Percentiles rank a stretch among this genome's conserved stretches.
These are phyloP conservation scores for Ambastaia sidthimunki DNA, from an alignment of 2,797 vertebrate species.

Conservation along the genomic window DNA sequence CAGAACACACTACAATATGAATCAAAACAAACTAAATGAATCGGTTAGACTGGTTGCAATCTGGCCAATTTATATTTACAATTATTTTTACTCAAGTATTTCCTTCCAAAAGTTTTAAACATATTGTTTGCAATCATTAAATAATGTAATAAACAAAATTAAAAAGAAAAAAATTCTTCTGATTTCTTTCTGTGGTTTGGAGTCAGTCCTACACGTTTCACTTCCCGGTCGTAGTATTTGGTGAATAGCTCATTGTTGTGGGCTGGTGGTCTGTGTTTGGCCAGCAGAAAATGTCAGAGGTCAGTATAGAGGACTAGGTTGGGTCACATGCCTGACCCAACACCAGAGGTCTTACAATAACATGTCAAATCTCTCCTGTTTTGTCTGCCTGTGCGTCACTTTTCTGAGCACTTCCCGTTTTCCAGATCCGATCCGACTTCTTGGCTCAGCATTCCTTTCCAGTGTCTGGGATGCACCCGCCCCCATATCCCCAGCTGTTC, in stretches of 20 bases:
- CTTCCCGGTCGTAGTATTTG: conserved; percentile 29
- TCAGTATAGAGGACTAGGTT: conserved; percentile 66
- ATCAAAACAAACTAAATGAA: neutral
- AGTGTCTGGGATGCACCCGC: conserved; percentile 59
- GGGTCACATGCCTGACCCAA: conserved; percentile 64
- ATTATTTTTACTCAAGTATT: neutral
- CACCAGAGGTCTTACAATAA: conserved; percentile 77
- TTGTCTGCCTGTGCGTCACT: conserved; percentile 37
- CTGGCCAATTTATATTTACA: neutral
- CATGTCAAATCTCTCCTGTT: conserved; percentile 73
- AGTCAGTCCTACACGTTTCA: conserved; percentile 7
- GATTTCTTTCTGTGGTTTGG: neutral
- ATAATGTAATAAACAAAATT: neutral
- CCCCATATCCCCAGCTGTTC: conserved; percentile 77
- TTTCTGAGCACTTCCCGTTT: conserved; percentile 4
- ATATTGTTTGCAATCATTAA: neutral
- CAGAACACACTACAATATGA: neutral
- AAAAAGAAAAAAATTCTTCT: neutral
- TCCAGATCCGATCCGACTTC: conserved; percentile 4
- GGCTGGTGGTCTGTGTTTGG: conserved; percentile 73
- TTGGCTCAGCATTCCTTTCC: conserved; percentile 48
- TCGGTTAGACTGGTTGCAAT: neutral
- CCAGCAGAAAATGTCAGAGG: conserved; percentile 71
- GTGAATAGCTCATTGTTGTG: conserved; percentile 71
- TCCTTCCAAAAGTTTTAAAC: neutral